A percentile compares a stretch with the other conserved stretches of the same genome.
Conservation (phyloP, 2,888 invertebrate genomes). For the Drosophila neotestacea region DNA sequence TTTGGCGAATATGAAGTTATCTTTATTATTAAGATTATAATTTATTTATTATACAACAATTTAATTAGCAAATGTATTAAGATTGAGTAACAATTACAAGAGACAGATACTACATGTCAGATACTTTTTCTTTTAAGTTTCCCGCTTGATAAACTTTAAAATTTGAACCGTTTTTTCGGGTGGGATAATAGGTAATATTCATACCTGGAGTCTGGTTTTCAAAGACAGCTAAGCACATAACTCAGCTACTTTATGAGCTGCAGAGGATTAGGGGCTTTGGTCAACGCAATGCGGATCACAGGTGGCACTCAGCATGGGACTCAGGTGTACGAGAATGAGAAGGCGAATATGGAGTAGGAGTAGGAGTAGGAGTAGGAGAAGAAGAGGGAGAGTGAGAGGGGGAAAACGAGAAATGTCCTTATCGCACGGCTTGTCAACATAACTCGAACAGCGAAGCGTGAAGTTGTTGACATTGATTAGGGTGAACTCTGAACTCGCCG, state of each 20-base stretch:
- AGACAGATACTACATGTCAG: too few species aligned
- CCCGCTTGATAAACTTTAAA: conserved; percentile 4
- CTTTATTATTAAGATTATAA: too few species aligned
- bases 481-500: conserved; percentile 57
- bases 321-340: background rate
- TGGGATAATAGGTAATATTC: conserved; percentile 1
- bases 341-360: background rate
- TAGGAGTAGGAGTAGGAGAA: background rate
- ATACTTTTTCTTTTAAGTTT: background rate
- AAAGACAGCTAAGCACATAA: conserved; percentile 50
- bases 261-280: conserved; percentile 43
- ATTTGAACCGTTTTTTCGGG: background rate
- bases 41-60: too few species aligned
- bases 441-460: conserved; percentile 73
- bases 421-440: conserved; percentile 60
- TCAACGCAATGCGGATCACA: conserved; percentile 27
- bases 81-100: background rate
- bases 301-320: conserved; percentile 44
- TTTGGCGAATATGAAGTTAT: too few species aligned
- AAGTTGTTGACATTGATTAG: conserved; percentile 79
- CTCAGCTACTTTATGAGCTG: conserved; percentile 63
- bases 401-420: conserved; percentile 42
- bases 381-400: background rate
- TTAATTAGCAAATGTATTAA: background rate
- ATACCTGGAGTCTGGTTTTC: conserved; percentile 1